phyloP scores from a whole-genome alignment of 2,888 invertebrate genomes.

The Drosophila suboccidentalis region DNA sequence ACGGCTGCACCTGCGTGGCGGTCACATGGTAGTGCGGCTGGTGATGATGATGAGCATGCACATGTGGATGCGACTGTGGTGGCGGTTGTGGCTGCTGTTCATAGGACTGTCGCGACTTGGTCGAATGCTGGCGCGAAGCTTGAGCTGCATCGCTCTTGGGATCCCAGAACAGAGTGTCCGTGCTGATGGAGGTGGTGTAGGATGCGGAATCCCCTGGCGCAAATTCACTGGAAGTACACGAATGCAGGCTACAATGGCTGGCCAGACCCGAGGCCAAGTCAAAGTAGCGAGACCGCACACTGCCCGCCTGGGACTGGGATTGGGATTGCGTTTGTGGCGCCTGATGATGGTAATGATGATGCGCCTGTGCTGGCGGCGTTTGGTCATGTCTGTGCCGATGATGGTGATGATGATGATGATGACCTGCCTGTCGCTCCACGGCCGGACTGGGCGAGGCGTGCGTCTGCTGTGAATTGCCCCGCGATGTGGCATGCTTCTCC shows the following conservation, averaged over 20 bases:
- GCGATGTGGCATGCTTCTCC: constrained; percentile 47
- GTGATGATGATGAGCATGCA: constrained; percentile 80
- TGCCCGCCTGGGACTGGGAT: constrained; percentile 75
- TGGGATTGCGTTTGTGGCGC: constrained; percentile 84
- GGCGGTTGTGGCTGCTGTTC: constrained; percentile 78
- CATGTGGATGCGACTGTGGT: constrained; percentile 56
- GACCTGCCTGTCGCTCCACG: constrained; percentile 45
- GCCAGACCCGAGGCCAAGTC: constrained; percentile 90
- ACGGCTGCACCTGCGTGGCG: constrained; percentile 85
- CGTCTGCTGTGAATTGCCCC: constrained; percentile 53
- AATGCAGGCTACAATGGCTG: constrained; percentile 93
- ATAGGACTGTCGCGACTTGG: constrained; percentile 88
- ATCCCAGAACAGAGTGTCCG: constrained; percentile 95
- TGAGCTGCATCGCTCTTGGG: constrained; percentile 85
- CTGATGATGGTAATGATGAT: constrained; percentile 77
- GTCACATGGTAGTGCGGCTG: constrained; percentile 85
- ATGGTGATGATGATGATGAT: constrained; percentile 70
- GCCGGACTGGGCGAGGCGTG: constrained; percentile 51
- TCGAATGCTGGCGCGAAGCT: constrained; percentile 85
- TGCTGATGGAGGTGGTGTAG: constrained; percentile 94
- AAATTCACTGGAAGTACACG: constrained; percentile 92
- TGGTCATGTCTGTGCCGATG: constrained; percentile 82
- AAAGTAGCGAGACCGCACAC: constrained; percentile 88
- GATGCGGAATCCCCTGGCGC: constrained; percentile 91
- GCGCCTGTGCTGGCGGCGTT: constrained; percentile 59